Base-by-base conservation (phyloP, 2,888 invertebrate genomes). In the Ennomos erosarius region DNA sequence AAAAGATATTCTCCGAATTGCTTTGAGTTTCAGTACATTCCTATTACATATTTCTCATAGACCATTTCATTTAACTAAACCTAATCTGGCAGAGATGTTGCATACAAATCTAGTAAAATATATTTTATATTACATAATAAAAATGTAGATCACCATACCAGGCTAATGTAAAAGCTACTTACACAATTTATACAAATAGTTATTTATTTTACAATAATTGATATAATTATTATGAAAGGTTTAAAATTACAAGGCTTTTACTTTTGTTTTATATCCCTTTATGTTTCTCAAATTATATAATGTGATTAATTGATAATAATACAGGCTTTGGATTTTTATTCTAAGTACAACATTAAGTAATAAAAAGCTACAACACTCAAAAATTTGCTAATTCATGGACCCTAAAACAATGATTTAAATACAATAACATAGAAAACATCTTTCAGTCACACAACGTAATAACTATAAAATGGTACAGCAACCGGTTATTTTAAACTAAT, bases 51-150 rank as follows among this genome's bases (percentile, higher is more conserved):
- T 59, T 46, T 47, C 40, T 48, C 34, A 52, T 16, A 58, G 39
- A 60, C 48, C 50, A 55, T 61, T 61, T 62, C 34, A 54, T 58
- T 54, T 55, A 26, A 36, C 44, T 59, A 60, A 51, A 52, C 43
- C 55, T 42, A 51, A 13, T 49, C 55, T 52, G 53, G 54, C 58
- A 56, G 55, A 65, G 55, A 51, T 45, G 39, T 66, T 65, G 65
- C 69, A 71, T 72, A 71, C 56, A 71, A 69, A 70, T 67, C 70
- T 75, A 75, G 50, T 70, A 75, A 76, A 74, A 74, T 73, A 76
- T 72, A 72, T 66, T 68, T 69, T 69, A 62, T 65, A 65, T 63
- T 69, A 70, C 60, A 64, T 48, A 58, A 58, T 69, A 75, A 74
- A 70, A 64, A 70, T 70, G 70, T 70, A 70, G 69, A 76, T 65